Evolutionary conservation across 2,113 vertebrate genomes (phyloP), one percentile per base, ranked within the genome.

Genomic region (Brevimyrus niger): DNA sequence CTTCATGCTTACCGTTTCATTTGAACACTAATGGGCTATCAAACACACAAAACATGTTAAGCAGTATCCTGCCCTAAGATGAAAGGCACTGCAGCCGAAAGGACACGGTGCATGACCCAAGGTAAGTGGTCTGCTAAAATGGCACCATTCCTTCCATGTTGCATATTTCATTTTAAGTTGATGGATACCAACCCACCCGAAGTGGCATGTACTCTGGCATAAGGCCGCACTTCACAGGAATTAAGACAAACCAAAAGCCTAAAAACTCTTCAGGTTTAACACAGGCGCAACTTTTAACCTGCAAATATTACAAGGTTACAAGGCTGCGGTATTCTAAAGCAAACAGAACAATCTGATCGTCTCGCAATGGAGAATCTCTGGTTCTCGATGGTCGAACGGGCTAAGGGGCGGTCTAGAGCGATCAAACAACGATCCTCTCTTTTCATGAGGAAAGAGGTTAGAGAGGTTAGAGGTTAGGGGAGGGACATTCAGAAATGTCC

Each of bases 401-500:
- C 42, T n/a, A n/a, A 48, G 21, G n/a, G 47, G 50, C 31, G 31
- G 48, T 44, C 44, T 47, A 48, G 69, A 76, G 21, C 15, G 19
- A 23, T 38, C 21, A 65, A 44, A n/a, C 47, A 53, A 11, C 15
- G 23, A 76, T 44, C 11, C 27, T 48, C 13, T 48, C 55, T 44
- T 47, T 46, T 55, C 48, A 51, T 8, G 38, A 23, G 42, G 38
- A 65, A 11, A 27, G 42, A 55, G 38, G 53, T n/a, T 48, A 83
- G 31, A 85, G 38, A 58, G 35, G 10, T 65, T 82, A 69, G 48
- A 31, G 48, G 48, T 50, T 53, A 51, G 11, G 42, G 19, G 58
- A 2, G 27, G 27, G 58, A 76, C 88, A 87, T 88, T 69, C 65
- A 58, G 84, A 13, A 86, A 23, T 87, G 91, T 87, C 91, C 92